Conservation (phyloP, 2,113 vertebrate genomes). For the Trichechus manatus region DNA sequence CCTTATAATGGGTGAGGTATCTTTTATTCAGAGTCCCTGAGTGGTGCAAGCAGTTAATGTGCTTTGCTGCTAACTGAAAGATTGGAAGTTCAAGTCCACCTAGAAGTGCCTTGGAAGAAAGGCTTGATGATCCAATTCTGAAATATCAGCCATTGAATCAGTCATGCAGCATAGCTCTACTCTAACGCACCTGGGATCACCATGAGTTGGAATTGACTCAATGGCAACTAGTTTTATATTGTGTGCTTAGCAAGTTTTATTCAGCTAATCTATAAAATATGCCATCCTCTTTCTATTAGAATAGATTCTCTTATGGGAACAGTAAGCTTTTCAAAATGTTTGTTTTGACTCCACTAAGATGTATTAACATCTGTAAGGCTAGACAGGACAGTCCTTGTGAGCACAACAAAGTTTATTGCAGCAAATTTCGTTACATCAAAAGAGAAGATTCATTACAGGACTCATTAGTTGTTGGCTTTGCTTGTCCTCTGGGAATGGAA, state of each 20-base stretch:
- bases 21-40: background rate
- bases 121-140: no score
- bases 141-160: no score
- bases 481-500: conserved; percentile 30
- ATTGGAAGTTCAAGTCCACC: no score
- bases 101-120: no score
- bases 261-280: conserved; percentile 12
- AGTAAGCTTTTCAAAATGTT: conserved; percentile 18
- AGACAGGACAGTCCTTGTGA: background rate
- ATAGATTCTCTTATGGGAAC: background rate
- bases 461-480: conserved; percentile 14
- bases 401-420: background rate
- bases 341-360: conserved; percentile 25
- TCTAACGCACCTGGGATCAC: no score
- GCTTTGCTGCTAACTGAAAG: no score
- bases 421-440: conserved; percentile 54
- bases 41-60: no score
- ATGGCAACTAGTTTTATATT: no score
- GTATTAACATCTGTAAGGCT: background rate
- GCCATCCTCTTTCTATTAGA: conserved; percentile 24
- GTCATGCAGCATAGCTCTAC: no score
- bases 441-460: conserved; percentile 36
- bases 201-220: no score
- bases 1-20: background rate
- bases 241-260: background rate